phyloP scores from a whole-genome alignment of 2,888 invertebrate genomes.

The Nomada fabriciana region DNA sequence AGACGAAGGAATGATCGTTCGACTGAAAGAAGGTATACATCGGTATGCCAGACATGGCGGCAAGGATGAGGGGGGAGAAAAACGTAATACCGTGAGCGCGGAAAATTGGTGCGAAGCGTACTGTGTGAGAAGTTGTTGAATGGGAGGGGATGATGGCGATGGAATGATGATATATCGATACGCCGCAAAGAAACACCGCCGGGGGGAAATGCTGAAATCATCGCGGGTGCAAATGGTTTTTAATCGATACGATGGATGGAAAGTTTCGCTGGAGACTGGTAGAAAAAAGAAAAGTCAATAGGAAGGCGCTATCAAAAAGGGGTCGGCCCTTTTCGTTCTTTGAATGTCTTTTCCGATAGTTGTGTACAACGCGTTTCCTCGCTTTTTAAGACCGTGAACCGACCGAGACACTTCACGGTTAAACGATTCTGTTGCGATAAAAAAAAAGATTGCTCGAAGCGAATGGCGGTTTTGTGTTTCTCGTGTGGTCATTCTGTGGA shows the following conservation, averaged over 20 bases:
- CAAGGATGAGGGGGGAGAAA: conserved; percentile 67
- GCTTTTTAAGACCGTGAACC: conserved; percentile 25
- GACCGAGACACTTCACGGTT: neutral
- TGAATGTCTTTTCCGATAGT: conserved; percentile 55
- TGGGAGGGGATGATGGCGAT: neutral
- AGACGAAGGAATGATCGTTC: conserved; percentile 15
- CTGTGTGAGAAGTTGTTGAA: conserved; percentile 27
- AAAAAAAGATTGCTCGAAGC: conserved; percentile 10
- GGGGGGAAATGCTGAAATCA: conserved; percentile 22
- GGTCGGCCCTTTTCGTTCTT: conserved; percentile 21
- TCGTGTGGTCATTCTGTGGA: neutral
- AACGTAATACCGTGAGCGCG: conserved; percentile 65
- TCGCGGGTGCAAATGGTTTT: conserved; percentile 43
- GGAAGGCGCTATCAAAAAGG: conserved; percentile 3
- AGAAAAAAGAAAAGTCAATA: conserved; percentile 19
- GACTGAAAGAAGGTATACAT: conserved; percentile 55
- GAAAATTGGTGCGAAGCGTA: conserved; percentile 63
- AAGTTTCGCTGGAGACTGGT: conserved; percentile 11
- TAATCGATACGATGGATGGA: conserved; percentile 43
- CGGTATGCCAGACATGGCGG: conserved; percentile 65
- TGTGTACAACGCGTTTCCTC: conserved; percentile 21
- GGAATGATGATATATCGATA: conserved; percentile 40
- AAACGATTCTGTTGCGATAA: neutral
- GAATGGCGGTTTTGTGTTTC: conserved; percentile 15
- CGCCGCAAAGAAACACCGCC: conserved; percentile 11